A percentile compares a stretch with the other conserved stretches of the same genome.
phyloP scores from a whole-genome alignment of 2,888 invertebrate genomes.

The Syritta pipiens region DNA sequence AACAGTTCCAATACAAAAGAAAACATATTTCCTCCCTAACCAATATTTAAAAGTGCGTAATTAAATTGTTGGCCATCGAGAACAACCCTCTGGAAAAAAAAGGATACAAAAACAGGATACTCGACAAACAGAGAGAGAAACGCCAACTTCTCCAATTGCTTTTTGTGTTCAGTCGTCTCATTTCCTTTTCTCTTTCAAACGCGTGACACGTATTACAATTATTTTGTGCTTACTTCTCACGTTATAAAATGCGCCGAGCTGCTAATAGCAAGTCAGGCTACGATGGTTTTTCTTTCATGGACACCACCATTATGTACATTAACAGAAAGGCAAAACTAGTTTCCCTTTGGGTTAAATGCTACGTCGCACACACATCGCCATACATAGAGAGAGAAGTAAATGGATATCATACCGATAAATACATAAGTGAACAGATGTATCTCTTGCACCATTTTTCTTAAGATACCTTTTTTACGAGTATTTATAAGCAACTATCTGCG shows the following conservation, averaged over 20 bases:
- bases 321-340: constrained; percentile 20
- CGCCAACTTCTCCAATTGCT: not conserved
- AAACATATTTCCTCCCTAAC: no score
- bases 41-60: constrained; percentile 27
- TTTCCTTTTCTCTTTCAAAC: constrained; percentile 17
- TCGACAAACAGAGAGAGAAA: not conserved
- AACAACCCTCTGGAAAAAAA: constrained; percentile 27
- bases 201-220: constrained; percentile 36
- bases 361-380: constrained; percentile 3
- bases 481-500: no score
- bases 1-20: no score
- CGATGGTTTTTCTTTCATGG: constrained; percentile 3
- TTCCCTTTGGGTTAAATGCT: constrained; percentile 20
- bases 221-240: constrained; percentile 20
- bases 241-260: constrained; percentile 41
- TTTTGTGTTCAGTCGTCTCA: constrained; percentile 7
- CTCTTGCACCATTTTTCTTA: not conserved
- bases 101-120: constrained; percentile 9
- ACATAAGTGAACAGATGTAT: not conserved
- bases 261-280: constrained; percentile 4
- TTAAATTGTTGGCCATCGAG: constrained; percentile 6
- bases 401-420: constrained; percentile 6
- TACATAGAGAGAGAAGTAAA: not conserved
- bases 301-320: not conserved
- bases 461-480: not conserved